phyloP scores from a whole-genome alignment of 2,113 vertebrate species.

The Tympanuchus pallidicinctus region DNA sequence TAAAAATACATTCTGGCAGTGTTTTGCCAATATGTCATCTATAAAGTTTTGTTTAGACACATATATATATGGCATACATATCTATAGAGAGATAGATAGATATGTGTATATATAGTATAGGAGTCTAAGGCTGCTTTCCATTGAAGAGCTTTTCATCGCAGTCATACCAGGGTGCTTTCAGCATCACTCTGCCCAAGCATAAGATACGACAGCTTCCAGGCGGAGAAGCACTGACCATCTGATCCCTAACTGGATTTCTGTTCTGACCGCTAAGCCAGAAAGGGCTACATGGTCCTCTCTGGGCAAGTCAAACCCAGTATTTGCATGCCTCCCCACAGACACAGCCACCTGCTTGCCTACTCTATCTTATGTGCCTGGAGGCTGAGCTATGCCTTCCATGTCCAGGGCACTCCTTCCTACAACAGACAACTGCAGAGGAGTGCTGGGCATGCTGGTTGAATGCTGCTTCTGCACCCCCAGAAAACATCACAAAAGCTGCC shows the following conservation, averaged over 20 bases:
- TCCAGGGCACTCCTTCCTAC: neutral
- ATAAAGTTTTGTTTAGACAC: slow-evolving; percentile 74
- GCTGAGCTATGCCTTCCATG: neutral
- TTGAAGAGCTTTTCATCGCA: neutral
- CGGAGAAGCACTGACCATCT: neutral
- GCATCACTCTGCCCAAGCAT: neutral
- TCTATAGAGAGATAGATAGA: too few relatives aligned
- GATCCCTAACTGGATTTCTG: neutral
- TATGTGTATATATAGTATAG: neutral
- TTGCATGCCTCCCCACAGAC: neutral
- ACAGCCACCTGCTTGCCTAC: neutral
- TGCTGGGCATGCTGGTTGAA: neutral
- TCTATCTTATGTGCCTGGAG: neutral
- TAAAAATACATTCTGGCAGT: slow-evolving; percentile 74
- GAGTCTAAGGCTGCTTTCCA: neutral
- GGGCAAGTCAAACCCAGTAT: neutral
- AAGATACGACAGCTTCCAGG: neutral
- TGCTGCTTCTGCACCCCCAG: neutral
- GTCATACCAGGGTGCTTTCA: neutral
- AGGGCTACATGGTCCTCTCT: fast-evolving
- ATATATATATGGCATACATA: neutral
- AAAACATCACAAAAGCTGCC: neutral
- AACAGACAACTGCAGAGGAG: neutral
- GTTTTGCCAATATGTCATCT: slow-evolving; percentile 75
- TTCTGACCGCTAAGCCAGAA: neutral